These are phyloP conservation scores for Hormaphis cornu DNA, from an alignment of 1,140 invertebrate genomes.

Conservation along the genomic window DNA sequence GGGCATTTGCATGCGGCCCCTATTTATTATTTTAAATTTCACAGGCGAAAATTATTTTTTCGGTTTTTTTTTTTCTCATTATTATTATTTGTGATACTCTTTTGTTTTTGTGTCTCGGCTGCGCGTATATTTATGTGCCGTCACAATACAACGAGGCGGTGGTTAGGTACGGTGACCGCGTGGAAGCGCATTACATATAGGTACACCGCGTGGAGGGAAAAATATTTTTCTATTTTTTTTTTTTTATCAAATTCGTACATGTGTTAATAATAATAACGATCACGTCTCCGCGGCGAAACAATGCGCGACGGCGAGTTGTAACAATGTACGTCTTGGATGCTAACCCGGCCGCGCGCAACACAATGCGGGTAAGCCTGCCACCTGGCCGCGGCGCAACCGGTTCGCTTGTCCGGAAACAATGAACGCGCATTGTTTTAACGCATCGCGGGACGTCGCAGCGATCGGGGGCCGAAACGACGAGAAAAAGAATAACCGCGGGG, in stretches of 20 bases:
- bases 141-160: too few relatives aligned
- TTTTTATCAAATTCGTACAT: too few relatives aligned
- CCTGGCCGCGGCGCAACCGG: background rate
- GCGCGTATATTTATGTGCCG: background rate
- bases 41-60: background rate
- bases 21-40: background rate
- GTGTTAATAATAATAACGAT: too few relatives aligned
- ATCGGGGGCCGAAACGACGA: background rate
- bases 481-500: background rate
- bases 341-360: too few relatives aligned
- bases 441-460: background rate
- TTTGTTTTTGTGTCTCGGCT: slow-evolving; percentile 1
- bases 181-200: background rate
- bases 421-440: background rate
- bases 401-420: slow-evolving; percentile 19
- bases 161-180: too few relatives aligned
- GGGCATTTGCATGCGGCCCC: background rate
- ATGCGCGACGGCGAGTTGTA: too few relatives aligned
- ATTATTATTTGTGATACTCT: background rate
- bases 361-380: too few relatives aligned
- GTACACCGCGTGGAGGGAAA: too few relatives aligned
- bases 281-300: too few relatives aligned
- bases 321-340: background rate
- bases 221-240: too few relatives aligned
- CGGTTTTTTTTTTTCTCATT: background rate